Evolutionary conservation across 2,113 vertebrate species (phyloP), one percentile per base, ranked within the genome.

Genomic region (Corythoichthys intestinalis): DNA sequence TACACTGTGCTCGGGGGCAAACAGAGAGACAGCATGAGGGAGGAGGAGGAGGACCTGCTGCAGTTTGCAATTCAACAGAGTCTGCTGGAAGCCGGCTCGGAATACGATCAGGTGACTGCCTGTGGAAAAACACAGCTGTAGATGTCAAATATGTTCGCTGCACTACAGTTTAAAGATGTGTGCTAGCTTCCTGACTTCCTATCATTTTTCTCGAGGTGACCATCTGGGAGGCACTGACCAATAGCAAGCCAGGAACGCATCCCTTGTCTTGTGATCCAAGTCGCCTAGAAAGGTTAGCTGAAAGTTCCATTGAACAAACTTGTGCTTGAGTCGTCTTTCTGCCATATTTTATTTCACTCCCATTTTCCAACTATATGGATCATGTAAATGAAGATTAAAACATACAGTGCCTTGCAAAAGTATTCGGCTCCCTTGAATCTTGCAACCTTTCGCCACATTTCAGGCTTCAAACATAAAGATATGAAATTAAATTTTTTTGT

Each of bases 21-120:
- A 62, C 95, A 96, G 85, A 93, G 94, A 71, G 95, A 96, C 77
- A 88, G 84, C 2, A 74, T 91, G 38, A 84, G 93, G 71, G 93
- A 96, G 2, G 96, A 98, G 14, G 97, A 98, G 0, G 96, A 99
- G 0, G 97, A 99, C 1, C 87, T 99, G 70, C 88, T 99, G 61
- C 96, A 98, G 91, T 98, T 97, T 0, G 96, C 97, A 82, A 99
- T 99, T 76, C 96, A 99, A 87, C 97, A 99, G 91, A 99, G 97
- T 83, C 93, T 99, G 83, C 91, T 99, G 49, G 96, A 99, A 73
- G 95, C 96, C 0, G 96, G 97, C 73, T 96, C 94, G 0, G 97
- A 99, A 76, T 96, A 94, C 0, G 97, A 99, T 78, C 97, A 99
- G 97, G 97, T 98, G 66, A 48, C 6, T 28, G 8, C 6, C 38